These are phyloP conservation scores for Jaculus jaculus DNA, from an alignment of 2,113 vertebrate species.

Conservation along the genomic window DNA sequence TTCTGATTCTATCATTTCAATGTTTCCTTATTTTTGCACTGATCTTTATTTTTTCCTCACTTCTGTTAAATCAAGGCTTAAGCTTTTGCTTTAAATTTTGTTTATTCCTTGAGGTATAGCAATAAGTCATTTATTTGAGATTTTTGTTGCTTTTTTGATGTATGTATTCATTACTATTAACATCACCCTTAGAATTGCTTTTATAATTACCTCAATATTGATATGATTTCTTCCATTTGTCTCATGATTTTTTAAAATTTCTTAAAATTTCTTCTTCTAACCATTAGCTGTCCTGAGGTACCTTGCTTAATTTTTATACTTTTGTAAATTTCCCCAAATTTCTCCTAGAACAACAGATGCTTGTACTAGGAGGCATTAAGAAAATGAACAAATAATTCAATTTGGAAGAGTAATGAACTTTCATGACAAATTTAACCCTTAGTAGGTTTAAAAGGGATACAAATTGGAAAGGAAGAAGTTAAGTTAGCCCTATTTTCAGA, in stretches of 20 bases:
- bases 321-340: background rate
- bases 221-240: background rate
- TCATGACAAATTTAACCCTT: no score
- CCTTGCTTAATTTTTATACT: background rate
- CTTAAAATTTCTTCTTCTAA: background rate
- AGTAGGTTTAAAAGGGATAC: no score
- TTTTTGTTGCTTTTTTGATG: background rate
- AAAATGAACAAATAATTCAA: background rate
- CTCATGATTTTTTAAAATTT: background rate
- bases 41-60: background rate
- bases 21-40: background rate
- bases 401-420: background rate
- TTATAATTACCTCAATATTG: background rate
- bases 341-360: background rate
- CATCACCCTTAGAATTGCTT: background rate
- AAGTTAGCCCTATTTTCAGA: no score
- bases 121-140: background rate
- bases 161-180: background rate
- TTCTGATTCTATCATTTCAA: background rate
- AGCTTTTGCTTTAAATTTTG: background rate
- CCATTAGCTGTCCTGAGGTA: background rate
- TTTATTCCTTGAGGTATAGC: background rate
- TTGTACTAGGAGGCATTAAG: background rate
- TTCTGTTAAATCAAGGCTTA: background rate
- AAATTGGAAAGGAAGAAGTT: no score